Conservation (phyloP, 2,797 vertebrate genomes). For the Pseudopleuronectes americanus region DNA sequence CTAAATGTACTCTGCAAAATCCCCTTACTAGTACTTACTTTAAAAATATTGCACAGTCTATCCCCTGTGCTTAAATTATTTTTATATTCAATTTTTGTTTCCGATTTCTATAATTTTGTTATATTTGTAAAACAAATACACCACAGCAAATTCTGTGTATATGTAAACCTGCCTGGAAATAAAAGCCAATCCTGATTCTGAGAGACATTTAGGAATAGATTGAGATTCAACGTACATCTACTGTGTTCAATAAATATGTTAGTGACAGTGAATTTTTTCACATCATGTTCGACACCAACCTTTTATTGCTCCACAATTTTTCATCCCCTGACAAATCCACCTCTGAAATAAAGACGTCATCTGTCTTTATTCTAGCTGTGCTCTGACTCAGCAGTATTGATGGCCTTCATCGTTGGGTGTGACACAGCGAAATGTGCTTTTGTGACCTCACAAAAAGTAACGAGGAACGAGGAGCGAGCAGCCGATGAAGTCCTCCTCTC, state of each 20-base stretch:
- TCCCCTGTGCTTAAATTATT: too few species aligned
- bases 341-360: conserved; percentile 20
- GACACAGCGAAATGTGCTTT: conserved; percentile 42
- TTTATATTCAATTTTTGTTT: too few species aligned
- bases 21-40: too few species aligned
- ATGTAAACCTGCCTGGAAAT: too few species aligned
- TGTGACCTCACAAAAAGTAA: conserved; percentile 23
- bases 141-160: too few species aligned
- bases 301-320: background rate
- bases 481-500: conserved; percentile 22
- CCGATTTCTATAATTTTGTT: too few species aligned
- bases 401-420: conserved; percentile 18
- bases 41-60: too few species aligned
- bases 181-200: too few species aligned
- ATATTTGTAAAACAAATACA: too few species aligned
- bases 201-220: conserved; percentile 13
- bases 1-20: too few species aligned
- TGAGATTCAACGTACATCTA: background rate
- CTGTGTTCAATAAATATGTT: background rate
- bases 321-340: background rate
- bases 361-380: conserved; percentile 21
- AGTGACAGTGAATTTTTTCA: background rate
- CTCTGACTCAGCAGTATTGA: conserved; percentile 58
- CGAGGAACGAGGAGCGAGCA: conserved; percentile 1
- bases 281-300: background rate